These are phyloP conservation scores for Dugesia japonica DNA, from an alignment of 2,888 invertebrate genomes.

Conservation along the genomic window DNA sequence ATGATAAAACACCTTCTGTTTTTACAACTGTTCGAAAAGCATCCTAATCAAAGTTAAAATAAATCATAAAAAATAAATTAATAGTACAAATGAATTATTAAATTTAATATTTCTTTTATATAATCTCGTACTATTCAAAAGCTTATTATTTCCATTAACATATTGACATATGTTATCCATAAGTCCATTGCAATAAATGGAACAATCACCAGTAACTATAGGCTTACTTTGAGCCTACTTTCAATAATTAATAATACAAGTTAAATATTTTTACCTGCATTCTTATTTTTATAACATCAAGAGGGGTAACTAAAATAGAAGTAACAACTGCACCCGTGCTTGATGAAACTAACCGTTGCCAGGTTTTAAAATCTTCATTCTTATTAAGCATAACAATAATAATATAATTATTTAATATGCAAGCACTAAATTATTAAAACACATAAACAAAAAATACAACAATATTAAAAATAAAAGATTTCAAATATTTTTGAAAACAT, in stretches of 20 bases:
- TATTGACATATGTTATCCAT: slow-evolving; percentile 78
- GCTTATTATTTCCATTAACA: not conserved
- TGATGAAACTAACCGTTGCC: slow-evolving; percentile 26
- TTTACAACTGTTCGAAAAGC: not conserved
- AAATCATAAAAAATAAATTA: not conserved
- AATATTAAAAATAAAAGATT: too few species aligned
- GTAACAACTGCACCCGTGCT: slow-evolving; percentile 32
- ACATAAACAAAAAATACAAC: too few species aligned
- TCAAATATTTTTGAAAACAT: too few species aligned
- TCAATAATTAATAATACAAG: not conserved
- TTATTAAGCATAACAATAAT: not conserved
- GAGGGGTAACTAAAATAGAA: slow-evolving; percentile 67
- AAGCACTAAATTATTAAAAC: not conserved
- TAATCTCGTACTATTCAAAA: not conserved
- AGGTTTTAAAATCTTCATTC: not conserved
- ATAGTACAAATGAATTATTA: not conserved
- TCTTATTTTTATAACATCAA: slow-evolving; percentile 96
- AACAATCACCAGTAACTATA: slow-evolving; percentile 62
- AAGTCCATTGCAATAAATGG: slow-evolving; percentile 84
- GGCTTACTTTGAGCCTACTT: slow-evolving; percentile 52
- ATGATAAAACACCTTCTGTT: not conserved
- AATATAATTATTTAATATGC: not conserved
- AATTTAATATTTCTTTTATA: not conserved
- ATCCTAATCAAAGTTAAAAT: not conserved
- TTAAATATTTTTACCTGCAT: slow-evolving; percentile 51